Evolutionary conservation across 2,888 invertebrate genomes (phyloP).

Genomic region (Andrena camellia): DNA sequence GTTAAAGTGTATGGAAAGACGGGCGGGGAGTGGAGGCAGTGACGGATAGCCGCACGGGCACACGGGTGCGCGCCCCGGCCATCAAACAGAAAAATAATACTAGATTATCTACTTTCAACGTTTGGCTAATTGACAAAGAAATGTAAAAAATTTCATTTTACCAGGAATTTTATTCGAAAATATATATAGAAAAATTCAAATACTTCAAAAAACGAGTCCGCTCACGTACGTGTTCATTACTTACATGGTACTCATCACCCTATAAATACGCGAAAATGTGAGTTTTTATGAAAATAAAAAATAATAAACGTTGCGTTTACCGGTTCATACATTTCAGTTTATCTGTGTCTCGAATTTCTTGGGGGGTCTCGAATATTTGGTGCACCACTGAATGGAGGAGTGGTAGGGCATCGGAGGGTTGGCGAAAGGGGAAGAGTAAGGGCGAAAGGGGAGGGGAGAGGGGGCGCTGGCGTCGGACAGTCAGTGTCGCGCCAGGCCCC

Average conservation of each 20-base stretch:
- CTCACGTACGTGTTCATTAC: too few species aligned
- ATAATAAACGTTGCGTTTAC: too few species aligned
- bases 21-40: constrained; percentile 16
- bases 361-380: background rate
- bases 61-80: background rate
- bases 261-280: too few species aligned
- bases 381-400: constrained; percentile 50
- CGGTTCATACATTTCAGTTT: too few species aligned
- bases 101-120: too few species aligned
- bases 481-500: constrained; percentile 89
- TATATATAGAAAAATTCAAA: too few species aligned
- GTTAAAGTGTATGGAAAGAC: constrained; percentile 38
- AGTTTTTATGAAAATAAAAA: too few species aligned
- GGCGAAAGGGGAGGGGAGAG: constrained; percentile 84
- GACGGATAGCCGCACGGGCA: background rate
- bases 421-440: constrained; percentile 33
- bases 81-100: background rate
- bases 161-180: background rate
- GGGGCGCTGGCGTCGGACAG: constrained; percentile 86
- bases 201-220: too few species aligned
- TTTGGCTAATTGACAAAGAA: background rate
- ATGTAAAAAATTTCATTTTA: background rate
- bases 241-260: too few species aligned
- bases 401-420: constrained; percentile 78
- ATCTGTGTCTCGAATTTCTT: too few species aligned